Evolutionary conservation across 1,140 invertebrate genomes (phyloP).

Genomic region (Drosophila kurseongensis): DNA sequence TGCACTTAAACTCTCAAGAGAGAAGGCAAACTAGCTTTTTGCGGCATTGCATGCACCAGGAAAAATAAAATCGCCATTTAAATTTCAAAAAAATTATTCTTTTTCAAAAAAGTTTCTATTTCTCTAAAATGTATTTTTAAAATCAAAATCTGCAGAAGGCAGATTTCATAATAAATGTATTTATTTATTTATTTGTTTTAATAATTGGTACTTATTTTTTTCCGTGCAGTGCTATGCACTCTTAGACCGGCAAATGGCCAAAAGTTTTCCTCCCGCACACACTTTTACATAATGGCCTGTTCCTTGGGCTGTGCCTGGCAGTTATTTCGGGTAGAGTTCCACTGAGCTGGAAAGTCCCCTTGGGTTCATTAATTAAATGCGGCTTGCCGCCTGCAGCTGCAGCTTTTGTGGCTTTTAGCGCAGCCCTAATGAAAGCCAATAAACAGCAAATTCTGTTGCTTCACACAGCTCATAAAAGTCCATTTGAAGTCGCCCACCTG

Average conservation of each 20-base stretch:
- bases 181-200: not conserved
- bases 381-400: slow-evolving; percentile 45
- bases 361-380: slow-evolving; percentile 68
- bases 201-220: not conserved
- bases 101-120: no score
- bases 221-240: slow-evolving; percentile 21
- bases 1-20: slow-evolving; percentile 24
- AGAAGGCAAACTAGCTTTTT: slow-evolving; percentile 24
- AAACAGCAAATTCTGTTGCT: slow-evolving; percentile 56
- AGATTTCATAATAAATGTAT: not conserved
- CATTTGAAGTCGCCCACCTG: slow-evolving; percentile 23
- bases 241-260: slow-evolving; percentile 30
- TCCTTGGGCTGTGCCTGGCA: slow-evolving; percentile 12
- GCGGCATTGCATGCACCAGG: not conserved
- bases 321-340: slow-evolving; percentile 27
- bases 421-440: slow-evolving; percentile 62
- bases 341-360: slow-evolving; percentile 36
- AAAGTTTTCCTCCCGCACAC: slow-evolving; percentile 34
- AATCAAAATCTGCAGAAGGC: not conserved
- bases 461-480: slow-evolving; percentile 54
- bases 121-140: no score
- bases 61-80: not conserved
- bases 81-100: no score
- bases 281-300: slow-evolving; percentile 34
- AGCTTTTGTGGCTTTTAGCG: slow-evolving; percentile 38